Base-by-base conservation (phyloP, 2,113 vertebrate genomes). In the Clinocottus analis region DNA sequence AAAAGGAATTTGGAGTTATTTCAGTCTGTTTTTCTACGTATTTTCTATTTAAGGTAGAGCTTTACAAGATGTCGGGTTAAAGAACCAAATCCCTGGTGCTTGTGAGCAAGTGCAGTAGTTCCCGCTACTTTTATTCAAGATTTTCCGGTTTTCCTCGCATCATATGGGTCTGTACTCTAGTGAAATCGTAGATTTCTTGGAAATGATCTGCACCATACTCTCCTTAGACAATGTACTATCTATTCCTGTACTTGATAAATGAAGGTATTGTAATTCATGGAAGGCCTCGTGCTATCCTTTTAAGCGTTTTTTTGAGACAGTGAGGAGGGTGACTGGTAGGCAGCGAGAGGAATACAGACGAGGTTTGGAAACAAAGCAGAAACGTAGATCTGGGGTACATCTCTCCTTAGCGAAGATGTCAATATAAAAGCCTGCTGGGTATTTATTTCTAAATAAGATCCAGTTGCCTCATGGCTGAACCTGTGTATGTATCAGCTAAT, bases 201-300 rank as follows among this genome's bases (percentile, higher is more conserved):
- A 10, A 14, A 70, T 39, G 51, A 72, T n/a, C 58, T 41, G 7
- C 41, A 33, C 31, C 53, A 5, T 12, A 35, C 10, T 2, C 27
- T 45, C 11, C 43, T 25, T 45, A 77, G 37, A 59, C 58, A 0
- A 55, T 65, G 70, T 55, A 19, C 41, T 43, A 43, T 68, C 62
- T 43, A 23, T 79, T 78, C 16, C 25, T 47, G 2, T 45, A n/a
- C 62, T 55, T 58, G 47, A 21, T 59, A 68, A 72, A 87, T 75
- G 12, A 75, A 64, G 49, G 45, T 71, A 75, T 59, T 60, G 63
- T 70, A 43, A 80, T 77, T 80, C 80, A 66, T 11, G 27, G 21
- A 1, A 17, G 33, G 25, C 3, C 45, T 64, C 1, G 21, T 45
- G 27, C 60, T 21, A 7, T 23, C 17, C 31, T 68, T n/a, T 60